Conservation (phyloP, 2,113 vertebrate genomes). For the Elachura formosa region DNA sequence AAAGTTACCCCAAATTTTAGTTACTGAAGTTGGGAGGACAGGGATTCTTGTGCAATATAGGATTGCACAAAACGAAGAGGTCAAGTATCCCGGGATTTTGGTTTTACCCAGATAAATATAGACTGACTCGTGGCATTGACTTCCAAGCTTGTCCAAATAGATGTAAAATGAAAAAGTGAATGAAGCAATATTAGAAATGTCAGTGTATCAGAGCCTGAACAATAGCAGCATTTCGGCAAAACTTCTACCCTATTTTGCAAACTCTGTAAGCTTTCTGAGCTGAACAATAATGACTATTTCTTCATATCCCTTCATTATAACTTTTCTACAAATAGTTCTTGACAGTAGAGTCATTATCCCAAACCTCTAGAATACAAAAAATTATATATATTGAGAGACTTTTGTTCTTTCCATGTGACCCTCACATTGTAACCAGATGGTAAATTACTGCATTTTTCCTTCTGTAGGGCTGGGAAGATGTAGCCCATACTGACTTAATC, state of each 20-base stretch:
- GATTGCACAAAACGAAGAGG: neutral
- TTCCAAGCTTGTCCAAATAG: neutral
- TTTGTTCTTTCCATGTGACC: slow-evolving; percentile 22
- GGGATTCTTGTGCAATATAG: neutral
- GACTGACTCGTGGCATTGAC: neutral
- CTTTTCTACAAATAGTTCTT: slow-evolving; percentile 17
- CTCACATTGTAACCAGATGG: slow-evolving; percentile 58
- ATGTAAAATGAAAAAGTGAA: neutral
- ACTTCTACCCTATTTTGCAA: neutral
- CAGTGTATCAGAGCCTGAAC: neutral
- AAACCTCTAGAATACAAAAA: slow-evolving; percentile 25
- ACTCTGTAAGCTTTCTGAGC: neutral
- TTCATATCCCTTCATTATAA: neutral
- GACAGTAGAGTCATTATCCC: slow-evolving; percentile 8
- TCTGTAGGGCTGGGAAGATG: slow-evolving; percentile 9
- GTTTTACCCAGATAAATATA: neutral
- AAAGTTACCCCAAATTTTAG: neutral
- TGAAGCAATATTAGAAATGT: slow-evolving; percentile 14
- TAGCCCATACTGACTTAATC: slow-evolving; percentile 61
- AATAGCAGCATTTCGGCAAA: neutral
- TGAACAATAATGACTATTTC: slow-evolving; percentile 11
- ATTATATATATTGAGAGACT: neutral
- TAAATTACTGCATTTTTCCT: slow-evolving; percentile 38
- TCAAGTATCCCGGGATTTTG: neutral
- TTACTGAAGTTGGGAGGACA: neutral